Percentiles rank a stretch among this genome's conserved stretches.
These are phyloP conservation scores for Corvus moneduloides DNA, from an alignment of 2,113 vertebrate species.

Conservation along the genomic window DNA sequence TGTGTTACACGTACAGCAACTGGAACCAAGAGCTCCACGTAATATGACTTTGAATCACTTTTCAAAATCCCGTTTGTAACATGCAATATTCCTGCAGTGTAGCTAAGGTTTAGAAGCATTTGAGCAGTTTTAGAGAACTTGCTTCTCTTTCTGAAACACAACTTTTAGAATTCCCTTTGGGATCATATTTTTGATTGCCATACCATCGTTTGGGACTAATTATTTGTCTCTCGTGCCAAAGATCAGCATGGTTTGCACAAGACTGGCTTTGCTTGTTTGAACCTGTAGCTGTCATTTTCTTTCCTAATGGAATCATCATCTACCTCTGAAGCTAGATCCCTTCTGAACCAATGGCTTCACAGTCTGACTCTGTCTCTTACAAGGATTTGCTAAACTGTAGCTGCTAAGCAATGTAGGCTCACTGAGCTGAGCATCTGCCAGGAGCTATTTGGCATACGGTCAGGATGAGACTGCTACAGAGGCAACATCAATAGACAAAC, in stretches of 20 bases:
- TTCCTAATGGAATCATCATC: neutral
- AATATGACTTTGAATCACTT: neutral
- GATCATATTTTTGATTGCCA: neutral
- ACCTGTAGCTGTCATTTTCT: neutral
- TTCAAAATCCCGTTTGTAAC: neutral
- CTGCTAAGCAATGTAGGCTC: slow-evolving; percentile 1
- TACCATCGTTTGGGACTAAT: neutral
- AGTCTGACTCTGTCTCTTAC: slow-evolving; percentile 2
- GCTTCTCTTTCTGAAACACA: neutral
- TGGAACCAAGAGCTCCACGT: neutral
- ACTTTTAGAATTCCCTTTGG: neutral
- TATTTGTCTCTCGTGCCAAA: neutral
- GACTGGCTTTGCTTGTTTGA: neutral
- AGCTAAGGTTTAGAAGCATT: neutral
- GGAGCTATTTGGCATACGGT: slow-evolving; percentile 12
- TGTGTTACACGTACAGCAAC: neutral
- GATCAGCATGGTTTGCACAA: neutral
- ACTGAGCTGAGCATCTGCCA: slow-evolving; percentile 37
- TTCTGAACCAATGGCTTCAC: slow-evolving; percentile 19
- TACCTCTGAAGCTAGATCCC: neutral
- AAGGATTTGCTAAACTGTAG: slow-evolving; percentile 21
- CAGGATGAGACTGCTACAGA: neutral
- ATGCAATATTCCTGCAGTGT: neutral
- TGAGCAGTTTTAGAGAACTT: neutral
- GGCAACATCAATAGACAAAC: slow-evolving; percentile 16